Evolutionary conservation across 1,140 invertebrate genomes (phyloP), one percentile per base, ranked within the genome.

Genomic region (Ips typographus): DNA sequence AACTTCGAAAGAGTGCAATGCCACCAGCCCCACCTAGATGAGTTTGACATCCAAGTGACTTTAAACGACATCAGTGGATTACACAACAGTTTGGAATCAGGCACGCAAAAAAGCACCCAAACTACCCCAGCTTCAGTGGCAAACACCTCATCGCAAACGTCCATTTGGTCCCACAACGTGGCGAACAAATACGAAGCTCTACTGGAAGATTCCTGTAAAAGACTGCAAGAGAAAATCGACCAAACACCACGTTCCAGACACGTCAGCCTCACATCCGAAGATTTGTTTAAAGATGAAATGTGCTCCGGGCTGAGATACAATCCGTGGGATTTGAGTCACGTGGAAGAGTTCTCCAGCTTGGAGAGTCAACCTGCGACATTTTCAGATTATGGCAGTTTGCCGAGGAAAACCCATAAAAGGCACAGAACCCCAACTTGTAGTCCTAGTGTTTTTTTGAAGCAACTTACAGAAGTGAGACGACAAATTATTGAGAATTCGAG

Each of bases 381-480:
- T 59, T 80, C 79, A 1, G 79, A 80, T 65, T 80, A 80, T 62
- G 79, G 79, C 4, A 80, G 79, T 71, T 74, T 79, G 40, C 78
- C 77, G 0, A 72, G 77, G 49, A 73, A 71, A 40, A 67, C 62
- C 2, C 66, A 74, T 6, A 67, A 69, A 37, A 72, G 59, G 62
- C 70, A 62, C 0, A 52, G 70, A 22, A 68, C 62, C 1, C 68
- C 74, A 22, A 74, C 64, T 5, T 77, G 72, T 42, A 78, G 74
- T 69, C 79, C 79, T 1, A 80, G 77, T 56, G 77, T 75, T 22
- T 80, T 75, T 71, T 68, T 80, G 38, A 77, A 66, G 62, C 77
- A 80, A 63, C 68, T 80, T 47, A 77, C 76, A 4, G 65, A 65
- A 8, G 77, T 80, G 78, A 65, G 79, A 40, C 68, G 71, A 56